Base-by-base conservation (phyloP, 2,113 vertebrate genomes). In the Clinocottus analis region DNA sequence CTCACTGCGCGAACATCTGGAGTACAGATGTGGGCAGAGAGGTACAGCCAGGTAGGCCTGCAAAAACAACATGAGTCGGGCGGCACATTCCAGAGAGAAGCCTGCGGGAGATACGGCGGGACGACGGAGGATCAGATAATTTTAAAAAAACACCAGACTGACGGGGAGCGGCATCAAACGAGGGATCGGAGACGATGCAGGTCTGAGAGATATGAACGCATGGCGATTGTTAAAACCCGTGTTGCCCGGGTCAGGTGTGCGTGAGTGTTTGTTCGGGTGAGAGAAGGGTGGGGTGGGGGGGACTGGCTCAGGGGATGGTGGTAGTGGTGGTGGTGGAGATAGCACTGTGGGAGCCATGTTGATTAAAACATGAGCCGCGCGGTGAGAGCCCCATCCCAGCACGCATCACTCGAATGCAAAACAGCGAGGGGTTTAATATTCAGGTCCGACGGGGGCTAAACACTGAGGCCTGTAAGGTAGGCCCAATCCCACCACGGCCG, bases 361-460 rank as follows among this genome's bases (percentile, higher is more conserved):
- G 87, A 87, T 88, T 92, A 90, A 92, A 92, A 92, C 86, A 90
- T 86, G 85, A 92, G 89, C 85, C 37, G 58, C 72, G 84, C 47
- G 17, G 67, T 61, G 84, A 79, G 69, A 74, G 72, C 3, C 12
- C 14, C 13, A 1, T 11, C 41, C 41, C 56, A 72, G 76, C 75
- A 16, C 7, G 77, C 80, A 75, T 85, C 86, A 72, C 89, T 77
- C 77, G 80, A 85, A 94, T 94, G 89, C 80, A 92, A 93, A 93
- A 89, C 72, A 85, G 79, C 27, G 11, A 69, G 29, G 45, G 68
- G 80, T 91, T 92, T 90, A 89, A 93, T 89, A 92, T 93, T 91
- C 90, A 88, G 83, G 85, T 82, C 78, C 41, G 60, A 67, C 49
- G 45, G 86, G 49, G 85, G 75, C 83, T 61, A 35, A 85, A 80